Percentiles rank a stretch among this genome's conserved stretches.
Conservation (phyloP, 2,888 invertebrate genomes). For the Cotesia congregata region DNA sequence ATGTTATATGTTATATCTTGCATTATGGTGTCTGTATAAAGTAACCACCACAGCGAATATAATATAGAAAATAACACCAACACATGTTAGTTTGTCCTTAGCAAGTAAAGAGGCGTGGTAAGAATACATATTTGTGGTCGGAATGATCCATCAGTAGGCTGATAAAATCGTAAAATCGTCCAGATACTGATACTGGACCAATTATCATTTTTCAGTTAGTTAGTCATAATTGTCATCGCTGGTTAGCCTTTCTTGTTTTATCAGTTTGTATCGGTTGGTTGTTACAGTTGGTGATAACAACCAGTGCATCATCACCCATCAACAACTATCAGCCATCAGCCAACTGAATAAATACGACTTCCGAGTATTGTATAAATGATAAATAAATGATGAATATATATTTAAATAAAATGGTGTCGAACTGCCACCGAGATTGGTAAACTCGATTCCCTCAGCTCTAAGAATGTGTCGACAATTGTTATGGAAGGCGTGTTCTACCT, state of each 20-base stretch:
- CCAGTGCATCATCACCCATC: background rate
- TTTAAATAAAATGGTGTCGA: conserved; percentile 25
- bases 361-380: conserved; percentile 14
- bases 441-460: conserved; percentile 5
- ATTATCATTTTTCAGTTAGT: conserved; percentile 7
- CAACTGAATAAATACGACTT: conserved; percentile 28
- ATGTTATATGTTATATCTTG: background rate
- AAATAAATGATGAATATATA: conserved; percentile 16
- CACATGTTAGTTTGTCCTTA: background rate
- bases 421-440: conserved; percentile 29
- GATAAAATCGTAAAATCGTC: background rate
- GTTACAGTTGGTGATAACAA: background rate
- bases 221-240: conserved; percentile 5
- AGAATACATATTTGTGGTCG: conserved; percentile 19
- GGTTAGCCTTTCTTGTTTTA: background rate
- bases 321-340: background rate
- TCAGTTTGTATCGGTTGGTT: background rate
- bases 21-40: background rate
- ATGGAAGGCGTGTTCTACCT: conserved; percentile 51
- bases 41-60: background rate
- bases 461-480: conserved; percentile 44
- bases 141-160: background rate
- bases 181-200: conserved; percentile 15
- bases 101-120: conserved; percentile 1
- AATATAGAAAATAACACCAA: background rate